Conservation (phyloP, 2,888 invertebrate genomes). For the Amiota communis region DNA sequence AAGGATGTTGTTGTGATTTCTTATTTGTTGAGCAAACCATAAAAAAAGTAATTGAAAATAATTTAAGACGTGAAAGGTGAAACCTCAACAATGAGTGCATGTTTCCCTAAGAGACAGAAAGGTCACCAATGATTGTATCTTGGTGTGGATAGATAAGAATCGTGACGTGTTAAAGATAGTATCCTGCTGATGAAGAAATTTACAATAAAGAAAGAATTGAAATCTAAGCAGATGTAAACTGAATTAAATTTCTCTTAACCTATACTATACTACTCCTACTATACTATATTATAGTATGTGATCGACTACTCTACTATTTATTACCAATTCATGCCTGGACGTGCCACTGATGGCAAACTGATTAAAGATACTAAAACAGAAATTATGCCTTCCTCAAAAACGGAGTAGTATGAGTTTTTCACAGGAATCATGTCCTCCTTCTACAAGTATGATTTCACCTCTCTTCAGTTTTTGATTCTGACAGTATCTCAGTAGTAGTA, state of each 20-base stretch:
- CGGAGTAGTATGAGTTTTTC: too few species aligned
- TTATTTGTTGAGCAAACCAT: constrained; percentile 25
- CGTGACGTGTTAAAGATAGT: constrained; percentile 10
- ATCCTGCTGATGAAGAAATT: not conserved
- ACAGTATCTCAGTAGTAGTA: too few species aligned
- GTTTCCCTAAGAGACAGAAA: constrained; percentile 4
- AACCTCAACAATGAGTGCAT: constrained; percentile 40
- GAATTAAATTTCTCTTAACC: constrained; percentile 10
- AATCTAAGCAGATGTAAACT: constrained; percentile 19
- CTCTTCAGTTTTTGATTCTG: too few species aligned
- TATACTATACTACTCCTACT: not conserved
- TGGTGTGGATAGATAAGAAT: not conserved
- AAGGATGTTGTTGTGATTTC: constrained; percentile 10
- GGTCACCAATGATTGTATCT: too few species aligned
- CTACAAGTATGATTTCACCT: too few species aligned
- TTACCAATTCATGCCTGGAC: constrained; percentile 10
- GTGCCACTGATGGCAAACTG: constrained; percentile 12
- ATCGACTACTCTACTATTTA: constrained; percentile 8
- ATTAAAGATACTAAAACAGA: not conserved
- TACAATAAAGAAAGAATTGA: too few species aligned
- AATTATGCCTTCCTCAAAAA: too few species aligned
- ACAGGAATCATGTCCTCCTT: too few species aligned
- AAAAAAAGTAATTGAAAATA: constrained; percentile 62
- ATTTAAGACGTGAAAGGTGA: constrained; percentile 45
- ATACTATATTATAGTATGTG: not conserved